phyloP scores from a whole-genome alignment of 2,113 vertebrate genomes.

The Orycteropus afer region DNA sequence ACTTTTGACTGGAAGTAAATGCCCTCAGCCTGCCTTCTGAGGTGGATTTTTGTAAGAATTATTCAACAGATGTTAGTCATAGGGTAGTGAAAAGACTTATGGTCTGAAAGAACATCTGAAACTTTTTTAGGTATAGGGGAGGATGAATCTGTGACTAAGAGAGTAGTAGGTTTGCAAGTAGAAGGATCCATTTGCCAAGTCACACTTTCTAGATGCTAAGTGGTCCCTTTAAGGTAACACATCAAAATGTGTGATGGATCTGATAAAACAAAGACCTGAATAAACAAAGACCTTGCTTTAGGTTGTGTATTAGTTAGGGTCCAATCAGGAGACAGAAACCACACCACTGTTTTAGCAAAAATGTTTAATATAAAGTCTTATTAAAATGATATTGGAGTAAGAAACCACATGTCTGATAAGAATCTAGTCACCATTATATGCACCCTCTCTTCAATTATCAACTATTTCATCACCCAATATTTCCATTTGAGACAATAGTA shows the following conservation, averaged over 20 bases:
- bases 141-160: background rate
- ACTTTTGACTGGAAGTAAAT: background rate
- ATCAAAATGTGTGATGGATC: background rate
- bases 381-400: background rate
- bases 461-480: too few relatives aligned
- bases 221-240: background rate
- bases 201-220: background rate
- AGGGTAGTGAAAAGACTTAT: background rate
- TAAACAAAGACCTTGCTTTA: too few relatives aligned
- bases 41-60: background rate
- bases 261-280: background rate
- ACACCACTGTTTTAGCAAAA: background rate
- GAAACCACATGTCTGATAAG: too few relatives aligned
- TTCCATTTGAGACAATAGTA: too few relatives aligned
- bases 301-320: background rate
- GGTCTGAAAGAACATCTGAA: background rate
- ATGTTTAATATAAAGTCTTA: background rate
- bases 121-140: background rate
- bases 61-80: background rate
- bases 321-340: background rate
- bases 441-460: too few relatives aligned
- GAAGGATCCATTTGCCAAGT: background rate
- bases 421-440: too few relatives aligned
- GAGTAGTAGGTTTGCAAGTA: background rate
- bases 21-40: background rate